phyloP scores from a whole-genome alignment of 2,888 invertebrate genomes.

The Phyllotreta cruciferae region DNA sequence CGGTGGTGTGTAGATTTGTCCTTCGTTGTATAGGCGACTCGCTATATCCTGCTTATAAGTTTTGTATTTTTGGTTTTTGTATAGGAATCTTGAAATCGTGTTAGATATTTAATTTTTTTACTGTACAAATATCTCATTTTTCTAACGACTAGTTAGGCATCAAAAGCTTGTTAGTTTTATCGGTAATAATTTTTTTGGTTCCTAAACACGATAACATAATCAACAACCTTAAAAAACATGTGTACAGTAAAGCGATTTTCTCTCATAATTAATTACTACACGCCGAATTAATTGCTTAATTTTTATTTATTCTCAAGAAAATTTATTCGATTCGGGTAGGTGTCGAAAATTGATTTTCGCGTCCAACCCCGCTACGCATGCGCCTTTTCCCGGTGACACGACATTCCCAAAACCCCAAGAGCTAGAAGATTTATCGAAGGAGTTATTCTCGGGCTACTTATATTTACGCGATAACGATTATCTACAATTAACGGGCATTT shows the following conservation, averaged over 20 bases:
- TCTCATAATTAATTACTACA: too few species aligned
- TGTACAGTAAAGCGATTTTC: background rate
- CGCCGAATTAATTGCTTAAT: background rate
- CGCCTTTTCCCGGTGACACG: slow-evolving; percentile 17
- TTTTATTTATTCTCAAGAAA: slow-evolving; percentile 11
- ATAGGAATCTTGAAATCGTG: too few species aligned
- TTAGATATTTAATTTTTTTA: too few species aligned
- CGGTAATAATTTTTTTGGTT: background rate
- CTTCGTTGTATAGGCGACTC: too few species aligned
- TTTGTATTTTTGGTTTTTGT: too few species aligned
- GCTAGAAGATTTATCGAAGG: slow-evolving; percentile 5
- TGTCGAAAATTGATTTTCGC: slow-evolving; percentile 42
- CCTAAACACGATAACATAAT: background rate
- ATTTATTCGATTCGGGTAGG: slow-evolving; percentile 34
- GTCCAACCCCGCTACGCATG: slow-evolving; percentile 31
- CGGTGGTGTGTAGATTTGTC: background rate
- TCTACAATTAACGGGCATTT: background rate
- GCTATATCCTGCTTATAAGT: too few species aligned
- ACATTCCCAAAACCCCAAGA: slow-evolving; percentile 12
- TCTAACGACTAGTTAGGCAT: too few species aligned
- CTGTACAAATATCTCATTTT: too few species aligned
- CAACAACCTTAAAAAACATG: background rate
- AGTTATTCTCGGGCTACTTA: background rate
- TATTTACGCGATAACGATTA: background rate
- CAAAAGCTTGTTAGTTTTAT: slow-evolving; percentile 5